A percentile compares a stretch with the other conserved stretches of the same genome.
phyloP scores from a whole-genome alignment of 2,797 vertebrate genomes.

The Arctocebus calabarensis region DNA sequence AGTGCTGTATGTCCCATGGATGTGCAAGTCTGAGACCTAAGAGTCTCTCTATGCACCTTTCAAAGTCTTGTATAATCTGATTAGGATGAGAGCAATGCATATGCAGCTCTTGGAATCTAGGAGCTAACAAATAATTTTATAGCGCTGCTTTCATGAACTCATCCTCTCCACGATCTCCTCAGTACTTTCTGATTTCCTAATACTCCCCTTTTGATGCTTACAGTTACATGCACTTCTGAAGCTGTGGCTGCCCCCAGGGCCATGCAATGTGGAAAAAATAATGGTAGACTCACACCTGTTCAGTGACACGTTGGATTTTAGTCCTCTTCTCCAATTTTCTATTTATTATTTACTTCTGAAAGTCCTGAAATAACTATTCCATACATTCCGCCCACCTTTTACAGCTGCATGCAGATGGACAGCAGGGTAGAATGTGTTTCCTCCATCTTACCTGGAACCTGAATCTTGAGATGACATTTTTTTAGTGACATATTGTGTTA shows the following conservation, averaged over 20 bases:
- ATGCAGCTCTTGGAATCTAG: not conserved
- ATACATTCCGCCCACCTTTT: not conserved
- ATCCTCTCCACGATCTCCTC: not conserved
- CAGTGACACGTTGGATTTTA: not conserved
- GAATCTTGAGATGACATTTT: constrained; percentile 51
- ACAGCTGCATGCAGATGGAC: not conserved
- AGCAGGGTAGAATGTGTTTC: not conserved
- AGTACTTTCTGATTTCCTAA: not conserved
- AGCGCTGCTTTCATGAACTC: not conserved
- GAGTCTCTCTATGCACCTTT: not conserved
- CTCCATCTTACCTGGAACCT: not conserved
- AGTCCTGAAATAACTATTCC: not conserved
- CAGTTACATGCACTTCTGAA: not conserved
- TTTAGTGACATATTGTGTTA: constrained; percentile 52
- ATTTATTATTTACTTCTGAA: constrained; percentile 19
- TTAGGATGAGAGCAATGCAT: not conserved
- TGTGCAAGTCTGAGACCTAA: not conserved
- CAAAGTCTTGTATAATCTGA: not conserved
- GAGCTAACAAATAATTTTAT: constrained; percentile 11
- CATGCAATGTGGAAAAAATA: not conserved
- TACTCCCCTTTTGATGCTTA: not conserved
- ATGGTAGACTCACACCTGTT: not conserved
- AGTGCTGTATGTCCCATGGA: not conserved
- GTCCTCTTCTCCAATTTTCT: not conserved
- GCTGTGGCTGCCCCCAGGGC: not conserved